These are phyloP conservation scores for Diploscapter pachys DNA, from an alignment of 1,140 invertebrate genomes.

Conservation along the genomic window DNA sequence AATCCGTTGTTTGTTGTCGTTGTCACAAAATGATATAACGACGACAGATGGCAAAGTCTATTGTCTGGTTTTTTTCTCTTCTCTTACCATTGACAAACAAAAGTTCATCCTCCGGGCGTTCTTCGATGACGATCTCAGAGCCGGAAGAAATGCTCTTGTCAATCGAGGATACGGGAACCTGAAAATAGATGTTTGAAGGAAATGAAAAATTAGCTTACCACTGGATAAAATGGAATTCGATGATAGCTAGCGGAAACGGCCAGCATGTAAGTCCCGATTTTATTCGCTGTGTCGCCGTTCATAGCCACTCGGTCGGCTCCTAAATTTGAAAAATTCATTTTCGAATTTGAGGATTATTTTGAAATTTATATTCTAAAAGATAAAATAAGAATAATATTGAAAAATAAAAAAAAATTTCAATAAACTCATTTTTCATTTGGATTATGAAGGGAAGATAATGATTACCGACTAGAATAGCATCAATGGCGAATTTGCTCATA, in stretches of 20 bases:
- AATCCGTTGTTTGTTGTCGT: neutral
- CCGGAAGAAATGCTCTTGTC: conserved; percentile 77
- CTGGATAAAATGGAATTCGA: conserved; percentile 88
- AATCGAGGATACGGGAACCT: conserved; percentile 77
- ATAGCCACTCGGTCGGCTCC: conserved; percentile 84
- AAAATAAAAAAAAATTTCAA: no score
- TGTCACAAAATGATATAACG: neutral
- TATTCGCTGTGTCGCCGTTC: conserved; percentile 98
- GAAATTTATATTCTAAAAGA: no score
- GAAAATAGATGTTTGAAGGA: neutral
- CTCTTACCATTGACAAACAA: conserved; percentile 75
- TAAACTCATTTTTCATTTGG: no score
- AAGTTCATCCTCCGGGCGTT: conserved; percentile 83
- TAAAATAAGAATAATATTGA: no score
- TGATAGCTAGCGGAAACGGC: conserved; percentile 86
- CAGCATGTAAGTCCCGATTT: conserved; percentile 97
- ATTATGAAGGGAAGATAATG: no score
- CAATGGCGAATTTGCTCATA: conserved; percentile 70
- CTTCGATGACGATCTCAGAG: conserved; percentile 85
- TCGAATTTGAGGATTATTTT: conserved; percentile 59
- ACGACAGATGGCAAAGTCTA: neutral
- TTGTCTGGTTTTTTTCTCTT: conserved; percentile 25
- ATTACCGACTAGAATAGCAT: conserved; percentile 65
- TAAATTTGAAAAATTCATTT: conserved; percentile 65
- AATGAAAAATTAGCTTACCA: conserved; percentile 64